phyloP scores from a whole-genome alignment of 2,797 vertebrate genomes.

The Phoebastria nigripes region DNA sequence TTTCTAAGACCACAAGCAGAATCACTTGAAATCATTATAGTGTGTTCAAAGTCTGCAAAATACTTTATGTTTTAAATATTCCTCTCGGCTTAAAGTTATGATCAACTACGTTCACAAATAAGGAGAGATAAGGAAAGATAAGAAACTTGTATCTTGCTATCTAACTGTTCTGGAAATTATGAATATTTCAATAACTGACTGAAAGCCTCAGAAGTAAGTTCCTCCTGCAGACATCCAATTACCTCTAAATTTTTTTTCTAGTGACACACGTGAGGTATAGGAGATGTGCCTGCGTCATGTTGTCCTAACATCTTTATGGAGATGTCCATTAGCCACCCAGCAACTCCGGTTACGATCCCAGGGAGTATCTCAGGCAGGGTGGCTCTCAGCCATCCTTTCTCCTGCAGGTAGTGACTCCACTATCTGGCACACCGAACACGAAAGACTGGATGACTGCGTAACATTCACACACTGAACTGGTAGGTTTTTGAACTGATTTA shows the following conservation, averaged over 20 bases:
- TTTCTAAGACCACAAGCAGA: neutral
- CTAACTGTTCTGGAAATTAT: neutral
- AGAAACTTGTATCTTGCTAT: neutral
- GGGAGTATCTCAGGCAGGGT: neutral
- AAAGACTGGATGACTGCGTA: neutral
- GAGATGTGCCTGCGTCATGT: neutral
- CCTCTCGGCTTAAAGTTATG: neutral
- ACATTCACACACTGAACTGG: neutral
- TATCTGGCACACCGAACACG: neutral
- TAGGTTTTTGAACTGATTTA: neutral
- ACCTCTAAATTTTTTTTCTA: neutral
- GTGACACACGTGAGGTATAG: neutral
- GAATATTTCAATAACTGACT: neutral
- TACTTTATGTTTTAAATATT: neutral
- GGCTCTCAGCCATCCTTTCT: neutral
- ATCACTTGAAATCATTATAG: neutral
- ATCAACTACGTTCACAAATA: neutral
- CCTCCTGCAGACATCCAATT: neutral
- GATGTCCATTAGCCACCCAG: neutral
- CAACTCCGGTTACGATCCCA: fast-evolving
- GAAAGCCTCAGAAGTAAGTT: neutral
- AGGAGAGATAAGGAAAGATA: neutral
- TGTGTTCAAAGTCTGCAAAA: neutral
- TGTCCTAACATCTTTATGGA: neutral
- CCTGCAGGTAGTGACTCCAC: neutral